Conservation (phyloP, 2,888 invertebrate genomes). For the Leptura quadrifasciata region DNA sequence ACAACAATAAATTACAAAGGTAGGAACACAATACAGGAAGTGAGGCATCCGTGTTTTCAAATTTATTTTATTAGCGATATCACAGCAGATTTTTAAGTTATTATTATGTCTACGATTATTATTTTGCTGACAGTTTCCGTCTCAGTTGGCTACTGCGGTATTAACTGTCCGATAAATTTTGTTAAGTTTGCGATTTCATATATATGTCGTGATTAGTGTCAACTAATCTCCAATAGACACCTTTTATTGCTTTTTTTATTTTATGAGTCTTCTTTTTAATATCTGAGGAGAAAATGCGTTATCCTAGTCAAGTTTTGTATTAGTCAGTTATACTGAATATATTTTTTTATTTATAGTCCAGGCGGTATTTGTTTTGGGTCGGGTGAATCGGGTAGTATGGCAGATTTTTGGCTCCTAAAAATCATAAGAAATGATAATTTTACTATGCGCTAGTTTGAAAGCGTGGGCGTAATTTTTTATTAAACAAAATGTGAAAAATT, state of each 20-base stretch:
- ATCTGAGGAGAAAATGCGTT: no score
- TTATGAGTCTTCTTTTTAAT: background rate
- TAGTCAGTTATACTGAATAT: no score
- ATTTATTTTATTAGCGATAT: constrained; percentile 2
- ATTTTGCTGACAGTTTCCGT: constrained; percentile 38
- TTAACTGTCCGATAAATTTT: constrained; percentile 24
- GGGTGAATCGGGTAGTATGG: no score
- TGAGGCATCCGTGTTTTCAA: background rate
- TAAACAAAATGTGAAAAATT: no score
- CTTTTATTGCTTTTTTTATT: background rate
- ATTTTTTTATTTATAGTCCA: no score
- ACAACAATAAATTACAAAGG: background rate
- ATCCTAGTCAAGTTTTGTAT: no score
- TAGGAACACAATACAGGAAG: background rate
- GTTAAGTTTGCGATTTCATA: constrained; percentile 18
- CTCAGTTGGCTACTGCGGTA: constrained; percentile 1
- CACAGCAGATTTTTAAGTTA: constrained; percentile 1
- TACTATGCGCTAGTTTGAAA: no score
- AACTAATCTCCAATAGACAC: constrained; percentile 11
- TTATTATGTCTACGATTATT: constrained; percentile 33
- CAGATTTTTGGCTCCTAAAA: no score
- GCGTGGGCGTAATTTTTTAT: no score
- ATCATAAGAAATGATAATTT: no score
- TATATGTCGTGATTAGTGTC: background rate
- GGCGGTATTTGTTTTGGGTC: no score